Evolutionary conservation across 2,797 vertebrate species (phyloP).

Genomic region (Dallia pectoralis): DNA sequence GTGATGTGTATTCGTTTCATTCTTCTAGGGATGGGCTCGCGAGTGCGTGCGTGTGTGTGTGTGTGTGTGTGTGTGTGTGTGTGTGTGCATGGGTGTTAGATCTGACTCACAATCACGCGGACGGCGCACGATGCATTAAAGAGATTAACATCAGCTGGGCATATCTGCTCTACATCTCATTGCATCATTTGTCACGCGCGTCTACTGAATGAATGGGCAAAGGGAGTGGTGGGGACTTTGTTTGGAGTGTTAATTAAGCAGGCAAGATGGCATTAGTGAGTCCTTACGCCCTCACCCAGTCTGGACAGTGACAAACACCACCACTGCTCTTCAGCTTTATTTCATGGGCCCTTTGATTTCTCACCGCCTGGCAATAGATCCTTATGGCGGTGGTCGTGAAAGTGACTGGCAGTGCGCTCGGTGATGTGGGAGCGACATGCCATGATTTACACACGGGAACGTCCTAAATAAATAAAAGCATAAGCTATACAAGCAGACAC

Average conservation of each 20-base stretch:
- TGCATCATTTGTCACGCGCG: neutral
- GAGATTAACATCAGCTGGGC: neutral
- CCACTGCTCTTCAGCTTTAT: neutral
- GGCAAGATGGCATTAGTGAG: neutral
- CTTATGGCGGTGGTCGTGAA: conserved; percentile 4
- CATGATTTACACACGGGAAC: conserved; percentile 43
- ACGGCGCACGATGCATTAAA: neutral
- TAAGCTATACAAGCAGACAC: conserved; percentile 35
- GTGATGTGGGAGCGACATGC: conserved; percentile 43
- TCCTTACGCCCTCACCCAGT: conserved; percentile 4
- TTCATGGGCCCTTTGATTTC: neutral
- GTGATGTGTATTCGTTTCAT: neutral
- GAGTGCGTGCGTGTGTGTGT: too few relatives aligned
- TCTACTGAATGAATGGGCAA: neutral
- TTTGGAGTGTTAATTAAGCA: conserved; percentile 6
- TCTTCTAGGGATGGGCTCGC: neutral
- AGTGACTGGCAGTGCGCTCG: conserved; percentile 47
- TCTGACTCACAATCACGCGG: neutral
- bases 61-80: too few relatives aligned
- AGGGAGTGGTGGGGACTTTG: neutral
- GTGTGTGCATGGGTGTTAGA: too few relatives aligned
- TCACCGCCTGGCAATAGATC: neutral
- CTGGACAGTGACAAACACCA: conserved; percentile 6
- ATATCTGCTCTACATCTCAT: neutral
- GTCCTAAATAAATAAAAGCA: conserved; percentile 50